Evolutionary conservation across 2,888 invertebrate species (phyloP).

Genomic region (Nomada fabriciana): DNA sequence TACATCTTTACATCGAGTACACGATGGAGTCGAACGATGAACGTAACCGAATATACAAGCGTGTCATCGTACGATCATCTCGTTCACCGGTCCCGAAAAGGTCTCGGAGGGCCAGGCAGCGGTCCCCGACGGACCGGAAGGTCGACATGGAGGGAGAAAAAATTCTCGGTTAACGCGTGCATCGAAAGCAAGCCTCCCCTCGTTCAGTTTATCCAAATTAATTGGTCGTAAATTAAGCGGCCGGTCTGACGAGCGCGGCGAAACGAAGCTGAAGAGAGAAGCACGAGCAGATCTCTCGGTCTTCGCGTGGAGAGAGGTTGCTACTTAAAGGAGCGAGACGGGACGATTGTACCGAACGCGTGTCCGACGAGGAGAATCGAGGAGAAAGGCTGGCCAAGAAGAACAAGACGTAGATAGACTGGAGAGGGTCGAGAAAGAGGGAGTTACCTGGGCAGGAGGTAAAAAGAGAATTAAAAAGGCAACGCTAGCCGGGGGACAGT

Average conservation of each 20-base stretch:
- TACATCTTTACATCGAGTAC: not conserved
- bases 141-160: conserved; percentile 59
- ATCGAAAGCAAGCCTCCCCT: conserved; percentile 79
- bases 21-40: not conserved
- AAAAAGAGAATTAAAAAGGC: conserved; percentile 59
- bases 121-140: conserved; percentile 46
- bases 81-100: conserved; percentile 27
- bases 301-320: conserved; percentile 43
- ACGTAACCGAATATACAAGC: conserved; percentile 23
- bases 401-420: conserved; percentile 4
- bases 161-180: conserved; percentile 82
- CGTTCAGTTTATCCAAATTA: conserved; percentile 84
- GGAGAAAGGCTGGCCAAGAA: conserved; percentile 39
- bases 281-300: conserved; percentile 41
- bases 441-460: conserved; percentile 39
- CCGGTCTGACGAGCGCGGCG: conserved; percentile 74
- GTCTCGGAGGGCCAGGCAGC: not conserved
- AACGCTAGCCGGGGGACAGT: conserved; percentile 77
- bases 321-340: not conserved
- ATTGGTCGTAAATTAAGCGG: conserved; percentile 84
- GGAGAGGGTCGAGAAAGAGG: conserved; percentile 9
- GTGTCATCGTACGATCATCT: conserved; percentile 34
- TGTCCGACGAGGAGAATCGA: not conserved
- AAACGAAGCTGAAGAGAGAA: conserved; percentile 56
- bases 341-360: not conserved